phyloP scores from a whole-genome alignment of 2,888 invertebrate genomes.

The Apamea crenata region DNA sequence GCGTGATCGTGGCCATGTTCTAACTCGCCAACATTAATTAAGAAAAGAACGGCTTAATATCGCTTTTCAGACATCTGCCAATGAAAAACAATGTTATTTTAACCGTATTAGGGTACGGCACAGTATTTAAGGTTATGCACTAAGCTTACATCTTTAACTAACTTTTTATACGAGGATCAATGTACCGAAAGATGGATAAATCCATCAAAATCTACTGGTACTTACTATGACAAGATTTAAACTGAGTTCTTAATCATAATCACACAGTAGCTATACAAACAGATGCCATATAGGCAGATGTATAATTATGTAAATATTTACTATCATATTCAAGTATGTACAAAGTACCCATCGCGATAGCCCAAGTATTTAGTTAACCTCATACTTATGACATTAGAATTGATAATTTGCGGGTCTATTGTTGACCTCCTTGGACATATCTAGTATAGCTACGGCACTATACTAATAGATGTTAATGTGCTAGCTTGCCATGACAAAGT shows the following conservation, averaged over 20 bases:
- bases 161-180: not conserved
- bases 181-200: not conserved
- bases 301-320: slow-evolving; percentile 17
- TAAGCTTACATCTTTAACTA: not conserved
- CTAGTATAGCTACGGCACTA: not conserved
- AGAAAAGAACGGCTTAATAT: not conserved
- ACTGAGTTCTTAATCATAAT: not conserved
- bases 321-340: slow-evolving; percentile 32
- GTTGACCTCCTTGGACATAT: slow-evolving; percentile 25
- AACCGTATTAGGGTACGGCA: not conserved
- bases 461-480: slow-evolving; percentile 21
- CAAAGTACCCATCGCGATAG: slow-evolving; percentile 43
- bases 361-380: slow-evolving; percentile 46
- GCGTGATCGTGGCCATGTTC: slow-evolving; percentile 44
- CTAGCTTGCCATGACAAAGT: slow-evolving; percentile 34
- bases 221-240: not conserved
- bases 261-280: not conserved
- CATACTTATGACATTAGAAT: slow-evolving; percentile 31
- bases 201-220: not conserved
- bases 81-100: too few species aligned
- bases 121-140: not conserved
- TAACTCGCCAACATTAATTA: slow-evolving; percentile 1
- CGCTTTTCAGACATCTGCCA: not conserved
- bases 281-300: not conserved
- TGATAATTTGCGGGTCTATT: slow-evolving; percentile 41